phyloP scores from a whole-genome alignment of 2,888 invertebrate species.

The Leptopterna dolabrata region DNA sequence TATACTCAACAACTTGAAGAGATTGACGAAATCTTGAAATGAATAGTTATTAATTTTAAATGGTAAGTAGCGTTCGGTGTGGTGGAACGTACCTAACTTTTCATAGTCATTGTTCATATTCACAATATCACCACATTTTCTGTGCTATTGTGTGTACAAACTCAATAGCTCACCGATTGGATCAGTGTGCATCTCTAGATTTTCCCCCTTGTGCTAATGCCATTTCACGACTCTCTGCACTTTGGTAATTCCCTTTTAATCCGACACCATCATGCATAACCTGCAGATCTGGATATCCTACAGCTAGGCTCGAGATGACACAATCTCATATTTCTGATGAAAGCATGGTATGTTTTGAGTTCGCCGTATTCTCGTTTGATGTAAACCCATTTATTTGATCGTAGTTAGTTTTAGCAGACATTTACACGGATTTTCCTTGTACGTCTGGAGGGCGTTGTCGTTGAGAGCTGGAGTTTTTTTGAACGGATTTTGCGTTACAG shows the following conservation, averaged over 20 bases:
- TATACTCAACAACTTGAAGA: too few species aligned
- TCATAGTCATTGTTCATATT: too few species aligned
- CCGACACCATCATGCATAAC: neutral
- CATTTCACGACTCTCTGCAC: neutral
- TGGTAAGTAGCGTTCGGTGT: too few species aligned
- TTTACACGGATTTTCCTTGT: neutral
- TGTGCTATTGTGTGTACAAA: too few species aligned
- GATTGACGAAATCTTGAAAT: too few species aligned
- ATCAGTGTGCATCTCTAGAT: too few species aligned
- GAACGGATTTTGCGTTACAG: slow-evolving; percentile 64
- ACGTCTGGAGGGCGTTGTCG: neutral
- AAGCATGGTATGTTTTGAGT: neutral
- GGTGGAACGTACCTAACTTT: too few species aligned
- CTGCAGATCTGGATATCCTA: neutral
- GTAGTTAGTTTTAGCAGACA: neutral
- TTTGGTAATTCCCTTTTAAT: neutral
- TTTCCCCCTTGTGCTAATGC: neutral
- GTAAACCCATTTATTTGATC: neutral
- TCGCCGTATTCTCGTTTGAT: neutral
- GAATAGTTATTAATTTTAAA: too few species aligned
- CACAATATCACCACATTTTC: too few species aligned
- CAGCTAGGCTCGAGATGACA: neutral
- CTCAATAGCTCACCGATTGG: too few species aligned
- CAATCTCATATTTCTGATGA: neutral
- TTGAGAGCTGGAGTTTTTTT: neutral